Evolutionary conservation across 1,140 invertebrate species (phyloP), one percentile per base, ranked within the genome.

Genomic region (Metaphire vulgaris): DNA sequence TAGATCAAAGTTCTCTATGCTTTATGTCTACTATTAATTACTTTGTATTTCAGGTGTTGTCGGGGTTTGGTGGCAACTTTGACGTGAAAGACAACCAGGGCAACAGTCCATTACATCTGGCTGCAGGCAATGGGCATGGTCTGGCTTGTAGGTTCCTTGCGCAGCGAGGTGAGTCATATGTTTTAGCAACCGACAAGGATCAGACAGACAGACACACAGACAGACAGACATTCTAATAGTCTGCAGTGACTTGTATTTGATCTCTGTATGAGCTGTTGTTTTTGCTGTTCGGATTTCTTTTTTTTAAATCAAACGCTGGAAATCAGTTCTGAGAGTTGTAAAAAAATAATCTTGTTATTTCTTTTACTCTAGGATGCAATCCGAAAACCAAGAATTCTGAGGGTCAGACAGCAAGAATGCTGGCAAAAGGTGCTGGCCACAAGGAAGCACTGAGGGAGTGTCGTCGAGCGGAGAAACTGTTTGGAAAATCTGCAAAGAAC

Each of bases 381-480:
- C 85, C 85, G 0, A 87, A 87, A 80, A 77, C 80, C 30, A 87
- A 87, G 79, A 86, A 87, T 75, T 81, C 81, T 78, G 84, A 85
- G 72, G 86, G 85, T 15, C 77, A 81, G 34, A 81, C 80, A 65
- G 80, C 85, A 29, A 83, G 81, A 79, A 72, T 78, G 6, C 79
- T 86, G 31, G 85, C 85, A 32, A 87, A 87, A 79, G 85, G 86
- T 64, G 82, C 79, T 68, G 83, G 83, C 1, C 80, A 84, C 67
- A 87, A 87, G 80, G 85, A 85, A 65, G 83, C 83, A 12, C 77
- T 80, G 21, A 86, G 86, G 77, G 86, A 87, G 79, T 79, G 81
- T 72, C 77, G 81, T 29, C 87, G 86, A 80, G 86, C 82, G 32
- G 86, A 87, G 79, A 85, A 83, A 78, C 75, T 78, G 21, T 86